Base-by-base conservation (phyloP, 2,797 vertebrate species). In the Fistularia commersonii region DNA sequence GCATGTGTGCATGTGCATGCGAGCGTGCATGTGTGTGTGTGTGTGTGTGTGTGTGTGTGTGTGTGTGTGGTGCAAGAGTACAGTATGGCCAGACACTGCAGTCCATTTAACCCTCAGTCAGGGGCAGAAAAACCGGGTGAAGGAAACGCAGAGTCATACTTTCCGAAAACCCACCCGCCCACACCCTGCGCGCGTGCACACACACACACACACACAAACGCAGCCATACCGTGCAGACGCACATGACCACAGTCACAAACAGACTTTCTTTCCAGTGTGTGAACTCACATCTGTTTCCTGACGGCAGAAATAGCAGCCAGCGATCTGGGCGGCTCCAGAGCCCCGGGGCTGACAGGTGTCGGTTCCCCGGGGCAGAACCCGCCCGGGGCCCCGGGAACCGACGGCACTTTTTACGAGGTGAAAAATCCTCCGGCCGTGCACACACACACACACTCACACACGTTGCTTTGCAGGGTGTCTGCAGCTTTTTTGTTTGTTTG, bases 251-350 rank as follows among this genome's bases (percentile, higher is more conserved):
- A 90, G 78, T 83, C 82, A 79, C 87, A 90, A 90, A 90, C 87
- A 90, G 84, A 85, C 84, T 83, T 83, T 88, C 86, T 91, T 89
- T 90, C 89, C 89, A 91, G 86, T 84, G 86, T 72, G 79, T 90
- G 88, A 91, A 87, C 84, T 87, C 85, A 86, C 91, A 92, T 91
- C 91, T 91, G 90, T 91, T 92, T 91, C 90, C 91, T 92, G 87
- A 85, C 75, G 88, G 87, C 88, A 91, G 89, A 88, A 89, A 92
- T 90, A 90, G 90, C 78, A 81, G 56, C 76, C 80, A 79, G 81
- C 84, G 38, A 23, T 23, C 23, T 23, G 43, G 77, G 83, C 76
- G 74, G 76, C 62, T 58, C 11, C 11, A 37, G 74, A 76, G 75
- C 74, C 76, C 67, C 65, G 74, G 23, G 23, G 23, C 74, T 71